Base-by-base conservation (phyloP, 2,888 invertebrate genomes). In the Mallateleia sp. region DNA sequence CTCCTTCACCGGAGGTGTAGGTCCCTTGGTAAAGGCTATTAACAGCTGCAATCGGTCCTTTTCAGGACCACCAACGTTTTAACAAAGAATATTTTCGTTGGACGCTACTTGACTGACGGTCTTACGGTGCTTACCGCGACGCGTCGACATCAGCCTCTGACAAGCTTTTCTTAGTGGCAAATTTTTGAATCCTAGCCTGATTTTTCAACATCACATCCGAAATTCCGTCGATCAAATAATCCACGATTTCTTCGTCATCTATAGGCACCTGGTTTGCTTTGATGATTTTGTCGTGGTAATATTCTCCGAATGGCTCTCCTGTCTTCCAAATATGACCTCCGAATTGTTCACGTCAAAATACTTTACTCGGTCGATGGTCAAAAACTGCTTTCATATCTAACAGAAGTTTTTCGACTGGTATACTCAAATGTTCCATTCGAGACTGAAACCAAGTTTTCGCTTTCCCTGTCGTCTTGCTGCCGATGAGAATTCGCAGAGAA, bases 171-270 rank as follows among this genome's bases (percentile, higher is more conserved):
- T n/a, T 60, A 4, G 75, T 45, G 0, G 18, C 1, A 28, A 89
- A 88, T 0, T 22, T 15, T 15, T 81, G 78, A 34, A 88, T 84
- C 6, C 81, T 22, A 0, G 88, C 85, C 45, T 89, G 88, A 66
- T 87, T 81, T 11, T 54, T 66, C 11, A 89, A 11, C 1, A 9
- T 7, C 20, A 14, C n/a, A 66, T 89, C 88, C 18, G 81, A 82
- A 45, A 89, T 83, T 2, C 88, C 87, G 4, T 88, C 85, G n/a
- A 89, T 74, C 2, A 87, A 38, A 54, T 88, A 88, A 38, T 88
- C 82, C 0, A 88, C 50, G 1, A 88, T 18, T 32, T 89, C 88
- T 1, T 67, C 62, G 14, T 74, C 84, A 5, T 52, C 79, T 11
- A 89, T 79, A 8, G 79, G 78, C 11, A 86, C 84, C 15, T 38